Conservation (phyloP, 2,113 vertebrate genomes). For the Catharus minimus region DNA sequence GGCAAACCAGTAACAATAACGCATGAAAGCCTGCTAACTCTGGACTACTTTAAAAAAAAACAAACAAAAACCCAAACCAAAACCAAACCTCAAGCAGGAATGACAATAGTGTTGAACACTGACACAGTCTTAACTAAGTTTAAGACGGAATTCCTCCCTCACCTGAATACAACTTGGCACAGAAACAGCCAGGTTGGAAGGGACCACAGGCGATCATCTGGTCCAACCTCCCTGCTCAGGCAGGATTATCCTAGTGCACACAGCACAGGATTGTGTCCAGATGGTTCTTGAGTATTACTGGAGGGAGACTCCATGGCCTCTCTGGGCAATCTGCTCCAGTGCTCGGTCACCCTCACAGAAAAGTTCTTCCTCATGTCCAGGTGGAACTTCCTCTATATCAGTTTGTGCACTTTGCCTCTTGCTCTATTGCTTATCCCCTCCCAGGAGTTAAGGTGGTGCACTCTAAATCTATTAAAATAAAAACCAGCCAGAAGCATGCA, state of each 20-base stretch:
- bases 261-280: accelerated
- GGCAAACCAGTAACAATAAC: neutral
- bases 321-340: neutral
- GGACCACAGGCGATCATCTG: neutral
- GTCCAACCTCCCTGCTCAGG: neutral
- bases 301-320: neutral
- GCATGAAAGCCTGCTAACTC: neutral
- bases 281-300: neutral
- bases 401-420: neutral
- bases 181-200: neutral
- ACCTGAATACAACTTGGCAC: neutral
- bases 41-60: neutral
- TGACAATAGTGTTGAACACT: neutral
- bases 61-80: no score
- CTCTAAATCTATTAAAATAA: neutral
- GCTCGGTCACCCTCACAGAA: neutral
- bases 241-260: neutral
- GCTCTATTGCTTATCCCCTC: neutral
- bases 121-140: neutral
- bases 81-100: neutral
- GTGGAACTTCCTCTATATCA: neutral
- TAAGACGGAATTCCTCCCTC: neutral
- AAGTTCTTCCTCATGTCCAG: neutral
- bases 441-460: neutral
- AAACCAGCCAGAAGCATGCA: neutral